A percentile compares a stretch with the other conserved stretches of the same genome.
Conservation (phyloP, 2,888 invertebrate genomes). For the Lepidochrysops patricia region DNA sequence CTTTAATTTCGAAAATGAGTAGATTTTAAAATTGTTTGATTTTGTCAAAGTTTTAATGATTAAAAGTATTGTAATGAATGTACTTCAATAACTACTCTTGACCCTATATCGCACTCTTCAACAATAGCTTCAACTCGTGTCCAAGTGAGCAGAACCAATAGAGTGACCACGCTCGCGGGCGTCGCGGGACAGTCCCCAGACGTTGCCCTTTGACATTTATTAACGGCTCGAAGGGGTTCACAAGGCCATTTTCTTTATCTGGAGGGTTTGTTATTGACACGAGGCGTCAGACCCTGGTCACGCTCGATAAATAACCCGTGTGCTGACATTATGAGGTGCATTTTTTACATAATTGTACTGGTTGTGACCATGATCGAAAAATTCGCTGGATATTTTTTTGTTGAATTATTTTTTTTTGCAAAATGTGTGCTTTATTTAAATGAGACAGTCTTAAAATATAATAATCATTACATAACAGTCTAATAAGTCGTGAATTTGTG, state of each 20-base stretch:
- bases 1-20: no score
- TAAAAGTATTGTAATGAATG: no score
- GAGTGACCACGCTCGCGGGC: background rate
- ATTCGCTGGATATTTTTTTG: background rate
- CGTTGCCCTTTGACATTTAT: slow-evolving; percentile 54
- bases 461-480: no score
- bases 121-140: background rate
- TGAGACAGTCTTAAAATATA: no score
- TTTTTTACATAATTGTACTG: background rate
- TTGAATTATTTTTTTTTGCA: no score
- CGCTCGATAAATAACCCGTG: slow-evolving; percentile 21
- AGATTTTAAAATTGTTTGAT: no score
- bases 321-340: slow-evolving; percentile 3
- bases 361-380: background rate
- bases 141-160: background rate
- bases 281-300: slow-evolving; percentile 21
- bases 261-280: slow-evolving; percentile 33
- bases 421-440: no score
- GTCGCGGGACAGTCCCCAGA: slow-evolving; percentile 13
- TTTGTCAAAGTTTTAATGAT: no score
- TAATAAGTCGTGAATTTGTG: no score
- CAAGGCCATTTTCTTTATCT: slow-evolving; percentile 44
- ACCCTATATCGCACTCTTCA: background rate
- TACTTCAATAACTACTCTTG: background rate
- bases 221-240: slow-evolving; percentile 56